These are phyloP conservation scores for Fratercula arctica DNA, from an alignment of 2,797 vertebrate genomes.

Conservation along the genomic window DNA sequence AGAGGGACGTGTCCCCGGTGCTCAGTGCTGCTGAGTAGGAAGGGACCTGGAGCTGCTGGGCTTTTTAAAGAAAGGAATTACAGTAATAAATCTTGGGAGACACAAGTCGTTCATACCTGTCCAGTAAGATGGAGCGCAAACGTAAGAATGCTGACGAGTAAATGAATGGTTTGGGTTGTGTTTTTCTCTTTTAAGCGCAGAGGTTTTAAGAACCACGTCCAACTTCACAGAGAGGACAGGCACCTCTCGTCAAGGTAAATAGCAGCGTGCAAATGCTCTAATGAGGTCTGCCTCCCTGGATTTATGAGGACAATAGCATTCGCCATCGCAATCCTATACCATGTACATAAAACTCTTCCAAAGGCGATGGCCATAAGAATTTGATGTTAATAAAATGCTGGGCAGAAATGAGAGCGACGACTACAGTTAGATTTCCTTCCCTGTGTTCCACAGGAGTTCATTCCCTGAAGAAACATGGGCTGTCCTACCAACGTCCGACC, in stretches of 20 bases:
- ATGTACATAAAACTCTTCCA: neutral
- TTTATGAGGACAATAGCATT: neutral
- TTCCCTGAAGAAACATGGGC: neutral
- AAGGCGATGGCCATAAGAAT: too few relatives aligned
- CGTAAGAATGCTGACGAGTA: neutral
- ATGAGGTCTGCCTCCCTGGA: neutral
- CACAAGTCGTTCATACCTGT: neutral
- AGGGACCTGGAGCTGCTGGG: neutral
- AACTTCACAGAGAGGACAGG: neutral
- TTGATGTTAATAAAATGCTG: neutral
- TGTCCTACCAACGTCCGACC: neutral
- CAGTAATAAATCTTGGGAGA: neutral
- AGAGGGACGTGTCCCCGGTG: neutral
- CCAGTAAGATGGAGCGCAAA: neutral
- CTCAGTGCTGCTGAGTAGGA: neutral
- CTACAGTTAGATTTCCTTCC: neutral
- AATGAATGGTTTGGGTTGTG: neutral
- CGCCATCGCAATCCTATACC: neutral
- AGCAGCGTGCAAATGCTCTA: neutral
- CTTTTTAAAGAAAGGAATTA: neutral
- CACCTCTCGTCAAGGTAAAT: neutral
- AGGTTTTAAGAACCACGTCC: neutral
- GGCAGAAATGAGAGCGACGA: neutral
- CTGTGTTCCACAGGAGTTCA: neutral
- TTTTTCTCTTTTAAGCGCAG: neutral